These are phyloP conservation scores for Amphipoea oculea DNA, from an alignment of 2,888 invertebrate species.

Conservation along the genomic window DNA sequence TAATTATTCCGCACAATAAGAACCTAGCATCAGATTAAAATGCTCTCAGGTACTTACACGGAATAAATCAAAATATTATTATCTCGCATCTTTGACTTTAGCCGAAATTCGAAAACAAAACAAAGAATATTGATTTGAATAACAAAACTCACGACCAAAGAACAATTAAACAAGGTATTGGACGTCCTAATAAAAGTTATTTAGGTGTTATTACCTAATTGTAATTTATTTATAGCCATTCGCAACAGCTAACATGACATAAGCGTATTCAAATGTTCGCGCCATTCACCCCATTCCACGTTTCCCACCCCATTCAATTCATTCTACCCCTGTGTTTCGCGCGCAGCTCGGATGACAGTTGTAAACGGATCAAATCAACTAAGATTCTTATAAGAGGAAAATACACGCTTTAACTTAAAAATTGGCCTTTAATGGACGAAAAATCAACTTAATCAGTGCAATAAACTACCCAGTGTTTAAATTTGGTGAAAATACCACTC, in stretches of 20 bases:
- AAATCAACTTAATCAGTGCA: slow-evolving; percentile 30
- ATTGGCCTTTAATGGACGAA: neutral
- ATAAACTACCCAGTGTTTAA: neutral
- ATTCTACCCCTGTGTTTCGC: slow-evolving; percentile 42
- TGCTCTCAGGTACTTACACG: neutral
- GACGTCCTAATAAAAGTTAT: no score
- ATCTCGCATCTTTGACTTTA: neutral
- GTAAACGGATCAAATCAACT: slow-evolving; percentile 40
- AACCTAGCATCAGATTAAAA: neutral
- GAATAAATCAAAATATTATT: slow-evolving; percentile 16
- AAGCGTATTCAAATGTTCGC: slow-evolving; percentile 35
- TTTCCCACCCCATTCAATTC: slow-evolving; percentile 20
- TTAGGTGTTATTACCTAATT: neutral
- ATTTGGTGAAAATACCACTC: neutral
- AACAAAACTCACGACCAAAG: neutral
- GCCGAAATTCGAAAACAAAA: neutral
- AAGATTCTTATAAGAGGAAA: slow-evolving; percentile 46
- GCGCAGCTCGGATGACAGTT: slow-evolving; percentile 49
- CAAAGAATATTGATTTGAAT: neutral
- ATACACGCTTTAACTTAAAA: neutral
- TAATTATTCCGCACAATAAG: neutral
- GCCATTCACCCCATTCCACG: slow-evolving; percentile 21
- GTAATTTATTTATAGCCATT: slow-evolving; percentile 1
- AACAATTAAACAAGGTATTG: no score
- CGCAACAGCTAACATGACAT: neutral